Percentiles rank a stretch among this genome's conserved stretches.
Conservation (phyloP, 2,888 invertebrate genomes). For the Acanthosoma haemorrhoidale region DNA sequence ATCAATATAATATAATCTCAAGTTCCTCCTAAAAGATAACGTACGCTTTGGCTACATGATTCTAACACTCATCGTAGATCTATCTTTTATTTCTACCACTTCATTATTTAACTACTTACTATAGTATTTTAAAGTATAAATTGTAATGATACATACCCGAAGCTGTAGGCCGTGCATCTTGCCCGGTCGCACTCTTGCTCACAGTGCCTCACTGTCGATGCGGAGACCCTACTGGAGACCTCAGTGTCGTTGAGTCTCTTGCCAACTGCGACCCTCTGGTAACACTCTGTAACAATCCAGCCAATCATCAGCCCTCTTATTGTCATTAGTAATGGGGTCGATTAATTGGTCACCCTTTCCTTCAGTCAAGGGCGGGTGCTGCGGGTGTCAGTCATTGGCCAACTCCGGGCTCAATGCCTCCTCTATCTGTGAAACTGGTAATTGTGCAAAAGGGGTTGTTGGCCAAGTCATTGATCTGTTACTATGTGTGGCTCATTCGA, state of each 20-base stretch:
- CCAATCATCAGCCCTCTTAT: too few species aligned
- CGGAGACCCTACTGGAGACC: conserved; percentile 57
- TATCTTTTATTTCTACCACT: too few species aligned
- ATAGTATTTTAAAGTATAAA: neutral
- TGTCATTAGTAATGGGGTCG: neutral
- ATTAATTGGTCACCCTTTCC: neutral
- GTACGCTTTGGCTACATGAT: too few species aligned
- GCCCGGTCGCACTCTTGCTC: conserved; percentile 60
- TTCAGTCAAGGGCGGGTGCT: neutral
- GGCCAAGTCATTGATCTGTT: neutral
- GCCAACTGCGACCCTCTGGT: conserved; percentile 59
- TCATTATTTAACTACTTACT: neutral
- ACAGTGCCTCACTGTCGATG: conserved; percentile 57
- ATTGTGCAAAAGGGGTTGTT: neutral
- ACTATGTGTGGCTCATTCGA: too few species aligned
- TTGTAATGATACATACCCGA: conserved; percentile 51
- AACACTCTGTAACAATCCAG: conserved; percentile 54
- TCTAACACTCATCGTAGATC: too few species aligned
- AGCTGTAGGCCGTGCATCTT: conserved; percentile 59
- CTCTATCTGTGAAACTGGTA: neutral
- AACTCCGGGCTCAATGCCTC: neutral
- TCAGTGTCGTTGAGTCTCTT: conserved; percentile 56
- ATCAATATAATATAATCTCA: too few species aligned
- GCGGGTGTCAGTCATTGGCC: neutral
- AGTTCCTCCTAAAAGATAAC: too few species aligned